phyloP scores from a whole-genome alignment of 35 echinoderm and acorn worm genomes.

The Ophioderma brevispina region DNA sequence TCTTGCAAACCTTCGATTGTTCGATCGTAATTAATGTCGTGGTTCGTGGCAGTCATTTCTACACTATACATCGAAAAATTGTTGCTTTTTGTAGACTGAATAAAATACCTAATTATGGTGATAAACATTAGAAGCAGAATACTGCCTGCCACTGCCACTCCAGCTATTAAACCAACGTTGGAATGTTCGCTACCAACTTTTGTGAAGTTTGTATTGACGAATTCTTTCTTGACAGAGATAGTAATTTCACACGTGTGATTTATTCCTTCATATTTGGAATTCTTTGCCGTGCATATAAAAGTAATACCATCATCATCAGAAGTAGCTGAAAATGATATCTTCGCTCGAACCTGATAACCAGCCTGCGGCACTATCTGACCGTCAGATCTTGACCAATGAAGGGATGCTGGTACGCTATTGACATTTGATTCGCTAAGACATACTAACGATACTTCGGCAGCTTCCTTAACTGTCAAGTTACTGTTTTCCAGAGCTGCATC shows the following conservation, averaged over 20 bases:
- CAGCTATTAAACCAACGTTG: not conserved
- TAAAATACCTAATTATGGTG: not conserved
- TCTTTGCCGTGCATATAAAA: not conserved
- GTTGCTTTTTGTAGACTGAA: no score
- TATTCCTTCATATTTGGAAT: not conserved
- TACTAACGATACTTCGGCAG: not conserved
- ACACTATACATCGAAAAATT: no score
- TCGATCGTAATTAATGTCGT: no score
- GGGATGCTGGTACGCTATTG: not conserved
- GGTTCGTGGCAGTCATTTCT: no score
- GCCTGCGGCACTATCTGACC: not conserved
- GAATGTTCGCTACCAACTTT: not conserved
- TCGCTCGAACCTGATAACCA: not conserved
- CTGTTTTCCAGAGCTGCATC: not conserved
- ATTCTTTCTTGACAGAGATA: not conserved
- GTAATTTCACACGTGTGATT: not conserved
- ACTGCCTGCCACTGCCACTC: not conserved
- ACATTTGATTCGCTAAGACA: not conserved
- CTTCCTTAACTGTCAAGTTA: not conserved
- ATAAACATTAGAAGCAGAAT: not conserved
- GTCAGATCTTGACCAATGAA: not conserved
- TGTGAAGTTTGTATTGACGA: not conserved
- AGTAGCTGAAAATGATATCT: not conserved
- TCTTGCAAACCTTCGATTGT: no score
- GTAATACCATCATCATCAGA: not conserved